Base-by-base conservation (phyloP, 2,888 invertebrate genomes). In the Cephonodes hylas region DNA sequence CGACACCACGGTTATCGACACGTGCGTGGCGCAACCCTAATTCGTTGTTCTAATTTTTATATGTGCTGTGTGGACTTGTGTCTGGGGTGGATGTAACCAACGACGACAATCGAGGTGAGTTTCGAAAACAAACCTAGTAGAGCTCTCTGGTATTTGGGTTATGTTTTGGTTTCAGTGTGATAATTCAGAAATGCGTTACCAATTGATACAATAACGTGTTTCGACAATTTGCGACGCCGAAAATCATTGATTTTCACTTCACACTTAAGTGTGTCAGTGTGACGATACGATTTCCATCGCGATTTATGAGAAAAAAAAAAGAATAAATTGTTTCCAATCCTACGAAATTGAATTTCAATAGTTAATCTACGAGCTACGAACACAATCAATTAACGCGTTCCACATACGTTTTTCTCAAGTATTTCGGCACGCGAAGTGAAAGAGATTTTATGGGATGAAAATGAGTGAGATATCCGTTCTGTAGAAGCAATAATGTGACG, bases 11-110 rank as follows among this genome's bases (percentile, higher is more conserved):
- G 64, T 70, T 74, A 77, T 74, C 83, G 82, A 87, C 91, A 91
- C 91, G 89, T 90, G 90, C 86, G 86, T 85, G 82, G 81, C 84
- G 81, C 89, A 89, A 85, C 89, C 86, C 88, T 86, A 86, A 82
- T 77, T 71, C 73, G 79, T 82, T 81, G 86, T 88, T 89, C 85
- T 80, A 88, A 78, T 82, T 83, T 76, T 71, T 66, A 73, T 77
- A 76, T 84, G 89, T 88, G 88, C 81, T 86, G 75, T 83, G 86
- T 86, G 84, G 74, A 81, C 81, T 77, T 81, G 84, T 83, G 77
- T 64, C 76, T 69, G 66, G 68, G 66, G 71, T 73, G 77, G 80
- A 80, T 74, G 62, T 59, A 60, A 58, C 60, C 38, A 13, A 15
- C 38, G 45, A 61, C 53, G 60, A 38, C 15, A 44, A 4, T 53